Evolutionary conservation across 2,113 vertebrate species (phyloP).

Genomic region (Gambusia holbrooki): DNA sequence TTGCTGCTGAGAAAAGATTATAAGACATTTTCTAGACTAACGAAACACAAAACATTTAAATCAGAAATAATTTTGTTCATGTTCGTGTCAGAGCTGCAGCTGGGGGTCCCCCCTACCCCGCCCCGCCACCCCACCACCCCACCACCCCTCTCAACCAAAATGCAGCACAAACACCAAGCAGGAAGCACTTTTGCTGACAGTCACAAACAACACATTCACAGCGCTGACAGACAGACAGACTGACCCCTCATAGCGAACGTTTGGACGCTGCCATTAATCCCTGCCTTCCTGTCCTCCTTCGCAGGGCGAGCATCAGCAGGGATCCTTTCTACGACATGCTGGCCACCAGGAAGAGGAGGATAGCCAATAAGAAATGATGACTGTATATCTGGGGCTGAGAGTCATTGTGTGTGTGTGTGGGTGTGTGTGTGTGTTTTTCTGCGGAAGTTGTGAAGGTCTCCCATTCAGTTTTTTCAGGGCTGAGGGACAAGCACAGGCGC

Average conservation of each 20-base stretch:
- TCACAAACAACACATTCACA: not conserved
- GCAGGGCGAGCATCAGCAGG: constrained; percentile 97
- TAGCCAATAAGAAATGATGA: constrained; percentile 94
- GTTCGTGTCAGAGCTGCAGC: not conserved
- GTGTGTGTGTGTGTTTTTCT: constrained; percentile 9
- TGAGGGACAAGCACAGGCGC: constrained; percentile 6
- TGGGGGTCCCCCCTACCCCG: not conserved
- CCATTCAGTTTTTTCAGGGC: constrained; percentile 13
- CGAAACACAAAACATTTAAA: no score
- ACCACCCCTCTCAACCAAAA: not conserved
- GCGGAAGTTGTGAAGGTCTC: not conserved
- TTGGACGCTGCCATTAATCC: constrained; percentile 4
- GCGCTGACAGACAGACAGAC: not conserved
- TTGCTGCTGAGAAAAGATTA: no score
- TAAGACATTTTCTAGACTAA: no score
- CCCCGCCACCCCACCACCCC: not conserved
- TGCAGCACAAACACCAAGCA: not conserved
- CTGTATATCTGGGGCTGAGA: not conserved
- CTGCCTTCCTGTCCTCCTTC: constrained; percentile 24
- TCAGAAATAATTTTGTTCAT: not conserved
- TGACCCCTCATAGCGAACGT: not conserved
- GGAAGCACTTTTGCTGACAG: constrained; percentile 6
- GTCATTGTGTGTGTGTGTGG: constrained; percentile 1
- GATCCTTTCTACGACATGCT: constrained; percentile 99
- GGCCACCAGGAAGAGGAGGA: constrained; percentile 94